Conservation (phyloP, 1,140 invertebrate species). For the Babylonia areolata region DNA sequence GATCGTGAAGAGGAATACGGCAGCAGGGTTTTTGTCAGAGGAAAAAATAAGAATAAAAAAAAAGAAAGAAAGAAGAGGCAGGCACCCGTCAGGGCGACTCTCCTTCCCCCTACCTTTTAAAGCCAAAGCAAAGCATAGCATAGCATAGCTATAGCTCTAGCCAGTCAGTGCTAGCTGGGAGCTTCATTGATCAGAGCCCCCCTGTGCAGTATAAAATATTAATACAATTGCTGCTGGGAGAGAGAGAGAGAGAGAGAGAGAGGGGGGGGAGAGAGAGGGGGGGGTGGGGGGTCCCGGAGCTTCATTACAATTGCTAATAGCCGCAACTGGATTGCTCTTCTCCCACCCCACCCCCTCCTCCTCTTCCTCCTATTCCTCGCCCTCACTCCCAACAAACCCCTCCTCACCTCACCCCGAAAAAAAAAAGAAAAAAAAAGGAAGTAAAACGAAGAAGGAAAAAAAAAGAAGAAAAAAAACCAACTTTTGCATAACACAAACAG, state of each 20-base stretch:
- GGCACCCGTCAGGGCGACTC: background rate
- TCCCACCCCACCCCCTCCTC: background rate
- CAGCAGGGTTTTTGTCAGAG: background rate
- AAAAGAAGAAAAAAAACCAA: background rate
- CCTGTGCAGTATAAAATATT: constrained; percentile 17
- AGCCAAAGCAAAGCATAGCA: background rate
- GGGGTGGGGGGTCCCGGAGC: background rate
- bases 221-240: constrained; percentile 4
- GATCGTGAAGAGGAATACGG: constrained; percentile 22
- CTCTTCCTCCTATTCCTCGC: background rate
- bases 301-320: constrained; percentile 29
- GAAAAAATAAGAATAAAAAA: too few relatives aligned
- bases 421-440: background rate
- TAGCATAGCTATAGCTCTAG: too few relatives aligned
- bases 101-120: background rate
- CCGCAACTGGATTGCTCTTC: background rate
- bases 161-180: background rate
- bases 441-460: background rate
- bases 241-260: background rate
- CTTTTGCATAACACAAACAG: constrained; percentile 7
- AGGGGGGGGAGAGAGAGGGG: background rate
- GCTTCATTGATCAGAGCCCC: constrained; percentile 21
- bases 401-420: background rate
- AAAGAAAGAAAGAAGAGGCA: background rate
- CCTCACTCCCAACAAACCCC: background rate